Base-by-base conservation (phyloP, 2,113 vertebrate genomes). In the Pagrus major region DNA sequence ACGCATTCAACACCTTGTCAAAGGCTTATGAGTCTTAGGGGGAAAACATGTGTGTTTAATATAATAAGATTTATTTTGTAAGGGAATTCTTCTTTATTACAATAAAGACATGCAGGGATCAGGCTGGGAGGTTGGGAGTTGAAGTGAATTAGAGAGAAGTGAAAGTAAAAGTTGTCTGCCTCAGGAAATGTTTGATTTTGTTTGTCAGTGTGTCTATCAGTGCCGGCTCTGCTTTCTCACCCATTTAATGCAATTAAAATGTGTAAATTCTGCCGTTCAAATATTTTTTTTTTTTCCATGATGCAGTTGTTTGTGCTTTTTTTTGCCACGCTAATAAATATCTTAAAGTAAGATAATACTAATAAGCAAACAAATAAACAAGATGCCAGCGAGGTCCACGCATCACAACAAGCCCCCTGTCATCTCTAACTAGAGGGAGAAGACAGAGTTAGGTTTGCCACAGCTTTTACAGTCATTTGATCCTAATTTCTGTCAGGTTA, bases 1-100 rank as follows among this genome's bases (percentile, higher is more conserved):
- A 86, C 1, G 37, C 72, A 83, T 87, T 88, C 83, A 90, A 82
- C 85, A 90, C 86, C 84, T 89, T 90, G 84, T 91, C 83, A 85
- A 76, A 67, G 68, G 65, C 74, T 52, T 51, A 14, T 14, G 70
- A 52, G 56, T 66, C 46, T 65, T 46, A 41, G 14, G 46, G 21
- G 46, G 29, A 35, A 27, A 78, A 80, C 51, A 83, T 27, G 46
- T 73, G 77, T 68, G 49, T 75, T 65, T 65, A 71, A 84, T 86
- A 81, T 65, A 69, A 89, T 44, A 71, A 71, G 49, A 82, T 74
- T 37, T 44, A 52, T 74, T n/a, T 78, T 86, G 33, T 47, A 37
- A 44, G 25, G 47, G n/a, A 72, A 68, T 73, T 74, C 25, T 23
- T 29, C 54, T 81, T 61, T 25, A 61, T 85, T 82, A 46, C 5